Evolutionary conservation across 92 coral and sea anemone genomes (phyloP).

Genomic region (Blastomussa wellsi): DNA sequence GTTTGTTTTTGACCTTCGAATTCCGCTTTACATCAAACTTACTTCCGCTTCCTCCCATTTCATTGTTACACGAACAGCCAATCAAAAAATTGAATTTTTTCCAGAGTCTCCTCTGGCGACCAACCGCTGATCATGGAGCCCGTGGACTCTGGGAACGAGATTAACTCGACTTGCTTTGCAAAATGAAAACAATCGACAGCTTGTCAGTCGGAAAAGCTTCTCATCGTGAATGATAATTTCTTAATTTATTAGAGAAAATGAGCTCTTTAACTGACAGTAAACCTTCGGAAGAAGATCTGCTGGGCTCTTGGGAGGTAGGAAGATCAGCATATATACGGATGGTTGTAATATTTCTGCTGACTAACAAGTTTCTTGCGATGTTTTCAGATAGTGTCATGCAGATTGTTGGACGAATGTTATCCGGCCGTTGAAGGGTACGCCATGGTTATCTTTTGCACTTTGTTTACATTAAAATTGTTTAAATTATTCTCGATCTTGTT

Average conservation of each 20-base stretch:
- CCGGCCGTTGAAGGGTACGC: conserved; percentile 41
- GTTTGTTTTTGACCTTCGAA: too few relatives aligned
- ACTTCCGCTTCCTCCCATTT: too few relatives aligned
- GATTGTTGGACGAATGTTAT: conserved; percentile 21
- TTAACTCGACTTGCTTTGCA: too few relatives aligned
- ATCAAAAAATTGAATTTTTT: too few relatives aligned
- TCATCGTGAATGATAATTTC: not conserved
- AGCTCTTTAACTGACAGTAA: conserved; percentile 3
- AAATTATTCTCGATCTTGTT: not conserved
- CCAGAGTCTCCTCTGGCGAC: too few relatives aligned
- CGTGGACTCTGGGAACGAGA: too few relatives aligned
- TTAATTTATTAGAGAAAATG: not conserved
- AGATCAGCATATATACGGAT: not conserved
- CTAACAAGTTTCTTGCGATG: not conserved
- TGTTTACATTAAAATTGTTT: not conserved
- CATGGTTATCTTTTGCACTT: not conserved
- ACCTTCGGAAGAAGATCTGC: conserved; percentile 37
- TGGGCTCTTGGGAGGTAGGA: conserved; percentile 52
- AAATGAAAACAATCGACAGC: not conserved
- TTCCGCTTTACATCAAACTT: too few relatives aligned
- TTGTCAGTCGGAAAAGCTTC: not conserved
- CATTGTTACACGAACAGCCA: too few relatives aligned
- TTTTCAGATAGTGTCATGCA: conserved; percentile 43
- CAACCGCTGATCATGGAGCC: too few relatives aligned
- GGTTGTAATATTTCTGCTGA: not conserved